Evolutionary conservation across 2,797 vertebrate genomes (phyloP).

Genomic region (Notolabrus celidotus): DNA sequence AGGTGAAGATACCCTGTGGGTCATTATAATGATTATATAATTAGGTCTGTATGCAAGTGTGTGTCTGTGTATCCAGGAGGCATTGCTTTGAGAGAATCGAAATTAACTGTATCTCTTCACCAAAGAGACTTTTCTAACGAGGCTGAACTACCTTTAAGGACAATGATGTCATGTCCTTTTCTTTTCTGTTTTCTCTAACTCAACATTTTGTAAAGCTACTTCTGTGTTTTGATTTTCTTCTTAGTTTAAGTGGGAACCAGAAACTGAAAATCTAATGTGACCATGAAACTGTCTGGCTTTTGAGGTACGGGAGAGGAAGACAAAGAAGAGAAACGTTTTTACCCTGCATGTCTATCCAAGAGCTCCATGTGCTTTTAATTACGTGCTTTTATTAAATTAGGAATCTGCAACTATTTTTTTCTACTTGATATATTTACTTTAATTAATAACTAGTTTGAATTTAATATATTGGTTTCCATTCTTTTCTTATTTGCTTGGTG

Average conservation of each 20-base stretch:
- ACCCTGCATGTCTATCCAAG: not conserved
- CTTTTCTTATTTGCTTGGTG: too few species aligned
- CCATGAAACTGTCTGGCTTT: not conserved
- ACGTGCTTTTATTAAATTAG: too few species aligned
- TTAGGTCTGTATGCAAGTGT: not conserved
- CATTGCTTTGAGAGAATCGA: not conserved
- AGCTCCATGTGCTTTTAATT: not conserved
- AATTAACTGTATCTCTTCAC: not conserved
- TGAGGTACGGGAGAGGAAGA: not conserved
- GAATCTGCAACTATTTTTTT: too few species aligned
- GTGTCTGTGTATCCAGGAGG: not conserved
- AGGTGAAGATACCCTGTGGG: slow-evolving; percentile 32
- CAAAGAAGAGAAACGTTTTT: not conserved
- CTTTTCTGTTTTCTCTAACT: not conserved
- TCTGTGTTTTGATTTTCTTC: not conserved
- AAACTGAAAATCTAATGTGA: not conserved
- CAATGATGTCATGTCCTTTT: not conserved
- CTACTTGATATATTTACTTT: too few species aligned
- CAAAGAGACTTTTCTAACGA: not conserved
- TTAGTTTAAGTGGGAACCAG: not conserved
- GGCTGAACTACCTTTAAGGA: not conserved
- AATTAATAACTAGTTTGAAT: too few species aligned
- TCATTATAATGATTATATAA: slow-evolving; percentile 39
- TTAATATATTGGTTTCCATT: too few species aligned
- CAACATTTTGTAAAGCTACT: not conserved